These are phyloP conservation scores for Pedetes capensis DNA, from an alignment of 2,113 vertebrate genomes.

Conservation along the genomic window DNA sequence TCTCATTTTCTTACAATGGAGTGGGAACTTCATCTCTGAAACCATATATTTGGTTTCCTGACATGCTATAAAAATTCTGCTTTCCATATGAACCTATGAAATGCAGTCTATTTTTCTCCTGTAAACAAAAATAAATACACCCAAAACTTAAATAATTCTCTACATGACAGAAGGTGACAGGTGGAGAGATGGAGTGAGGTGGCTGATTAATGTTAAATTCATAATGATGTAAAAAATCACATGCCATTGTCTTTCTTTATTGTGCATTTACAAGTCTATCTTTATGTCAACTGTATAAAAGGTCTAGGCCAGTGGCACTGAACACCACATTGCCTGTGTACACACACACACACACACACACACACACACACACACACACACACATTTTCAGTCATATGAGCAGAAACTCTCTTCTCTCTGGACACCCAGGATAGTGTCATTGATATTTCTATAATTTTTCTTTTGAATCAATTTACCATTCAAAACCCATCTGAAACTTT, in stretches of 20 bases:
- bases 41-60: not conserved
- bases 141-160: not conserved
- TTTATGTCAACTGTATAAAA: not conserved
- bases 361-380: not conserved
- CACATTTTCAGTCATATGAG: not conserved
- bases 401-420: not conserved
- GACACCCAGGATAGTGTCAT: not conserved
- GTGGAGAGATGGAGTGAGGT: not conserved
- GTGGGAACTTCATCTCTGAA: not conserved
- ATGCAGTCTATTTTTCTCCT: not conserved
- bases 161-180: not conserved
- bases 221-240: not conserved
- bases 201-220: not conserved
- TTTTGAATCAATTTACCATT: not conserved
- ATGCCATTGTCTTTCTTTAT: not conserved
- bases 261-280: not conserved
- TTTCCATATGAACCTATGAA: not conserved
- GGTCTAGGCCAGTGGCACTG: not conserved
- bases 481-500: not conserved
- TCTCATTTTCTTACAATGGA: not conserved
- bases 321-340: not conserved
- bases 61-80: not conserved
- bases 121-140: slow-evolving; percentile 23
- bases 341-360: not conserved
- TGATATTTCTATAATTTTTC: not conserved